These are phyloP conservation scores for Calameuta idolon DNA, from an alignment of 2,888 invertebrate species.

Conservation along the genomic window DNA sequence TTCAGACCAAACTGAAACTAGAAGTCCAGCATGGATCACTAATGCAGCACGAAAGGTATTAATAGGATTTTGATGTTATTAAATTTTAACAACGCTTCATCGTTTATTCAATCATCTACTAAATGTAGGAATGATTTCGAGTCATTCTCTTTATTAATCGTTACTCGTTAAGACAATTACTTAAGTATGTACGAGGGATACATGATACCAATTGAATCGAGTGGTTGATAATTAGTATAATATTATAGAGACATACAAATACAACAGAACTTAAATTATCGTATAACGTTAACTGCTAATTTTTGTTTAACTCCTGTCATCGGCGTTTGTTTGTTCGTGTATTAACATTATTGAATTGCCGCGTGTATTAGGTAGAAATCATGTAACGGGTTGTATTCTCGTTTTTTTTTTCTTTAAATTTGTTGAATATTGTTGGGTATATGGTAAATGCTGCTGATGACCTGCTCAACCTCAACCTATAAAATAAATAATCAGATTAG, in stretches of 20 bases:
- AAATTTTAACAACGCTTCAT: background rate
- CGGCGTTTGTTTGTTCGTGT: slow-evolving; percentile 43
- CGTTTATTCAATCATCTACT: background rate
- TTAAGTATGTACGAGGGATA: slow-evolving; percentile 62
- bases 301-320: slow-evolving; percentile 38
- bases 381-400: slow-evolving; percentile 39
- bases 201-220: slow-evolving; percentile 61
- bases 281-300: slow-evolving; percentile 56
- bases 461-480: slow-evolving; percentile 50
- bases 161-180: slow-evolving; percentile 55
- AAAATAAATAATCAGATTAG: background rate
- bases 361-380: slow-evolving; percentile 51
- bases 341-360: slow-evolving; percentile 45
- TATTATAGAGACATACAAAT: slow-evolving; percentile 64
- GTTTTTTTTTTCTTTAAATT: slow-evolving; percentile 41
- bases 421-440: slow-evolving; percentile 50
- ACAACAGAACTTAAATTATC: slow-evolving; percentile 59
- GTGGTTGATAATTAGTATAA: slow-evolving; percentile 60
- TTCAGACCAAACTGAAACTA: no score
- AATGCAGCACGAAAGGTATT: background rate
- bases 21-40: no score
- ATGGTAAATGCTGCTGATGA: slow-evolving; percentile 55
- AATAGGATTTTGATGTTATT: background rate
- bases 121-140: slow-evolving; percentile 40
- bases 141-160: slow-evolving; percentile 53